Evolutionary conservation across 2,113 vertebrate species (phyloP), one percentile per base, ranked within the genome.

Genomic region (Eleginops maclovinus): DNA sequence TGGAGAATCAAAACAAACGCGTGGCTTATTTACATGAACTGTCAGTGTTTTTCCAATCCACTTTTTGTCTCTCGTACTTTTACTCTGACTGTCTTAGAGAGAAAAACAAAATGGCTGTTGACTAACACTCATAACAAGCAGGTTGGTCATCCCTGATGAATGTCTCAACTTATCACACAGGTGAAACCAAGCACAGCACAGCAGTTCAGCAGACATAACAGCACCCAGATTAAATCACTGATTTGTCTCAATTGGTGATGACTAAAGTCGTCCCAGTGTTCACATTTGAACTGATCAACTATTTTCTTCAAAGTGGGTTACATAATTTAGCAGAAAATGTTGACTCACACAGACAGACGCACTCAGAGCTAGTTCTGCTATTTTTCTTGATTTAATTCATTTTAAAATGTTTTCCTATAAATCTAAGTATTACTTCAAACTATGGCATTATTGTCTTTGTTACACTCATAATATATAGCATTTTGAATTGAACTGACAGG

Each of bases 181-280:
- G 67, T 83, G 49, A 69, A 80, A 66, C 75, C 67, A 64, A 54
- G n/a, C 60, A 44, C 16, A 41, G 19, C 31, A 40, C 28, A 60
- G 31, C 31, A 36, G 5, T 7, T 5, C 31, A 36, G 21, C 56
- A 71, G 22, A 60, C 54, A 46, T 47, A 79, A 15, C 58, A 24
- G 9, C 0, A 2, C 15, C 13, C 19, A 68, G 80, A 89, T 73
- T 81, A 19, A 21, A 43, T 19, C 26, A 11, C 50, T 41, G 79
- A 90, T 87, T 72, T 85, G 74, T 76, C 75, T 77, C 62, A 14
- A 12, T 1, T 51, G 24, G 0, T 9, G 58, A 61, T 31, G 31
- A 73, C 3, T 60, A 21, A 88, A 76, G 24, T 16, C 12, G 3
- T n/a, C 3, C 21, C 3, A 43, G 15, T 24, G 21, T 10, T 62